Evolutionary conservation across 1,140 invertebrate species (phyloP).

Genomic region (Hormaphis cornu): DNA sequence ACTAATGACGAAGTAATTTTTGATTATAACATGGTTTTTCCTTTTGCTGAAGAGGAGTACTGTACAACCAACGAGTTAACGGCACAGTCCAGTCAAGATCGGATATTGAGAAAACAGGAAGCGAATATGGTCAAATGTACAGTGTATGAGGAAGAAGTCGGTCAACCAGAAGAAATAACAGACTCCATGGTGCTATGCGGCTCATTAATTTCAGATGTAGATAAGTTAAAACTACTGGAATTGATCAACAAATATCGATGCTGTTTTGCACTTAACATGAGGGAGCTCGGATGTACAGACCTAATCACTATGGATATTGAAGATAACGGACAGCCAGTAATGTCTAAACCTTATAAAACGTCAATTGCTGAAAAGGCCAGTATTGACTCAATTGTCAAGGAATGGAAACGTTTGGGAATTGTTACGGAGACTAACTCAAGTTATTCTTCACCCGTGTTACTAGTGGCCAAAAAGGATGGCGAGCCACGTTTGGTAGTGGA

Average conservation of each 20-base stretch:
- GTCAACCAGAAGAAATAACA: not conserved
- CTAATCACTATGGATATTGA: not conserved
- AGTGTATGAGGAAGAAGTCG: no score
- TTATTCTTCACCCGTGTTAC: not conserved
- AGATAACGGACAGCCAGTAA: not conserved
- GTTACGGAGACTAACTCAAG: not conserved
- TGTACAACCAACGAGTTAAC: no score
- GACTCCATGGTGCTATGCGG: not conserved
- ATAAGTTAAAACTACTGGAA: not conserved
- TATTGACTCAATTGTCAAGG: not conserved
- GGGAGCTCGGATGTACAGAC: not conserved
- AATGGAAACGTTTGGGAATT: not conserved
- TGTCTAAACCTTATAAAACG: not conserved
- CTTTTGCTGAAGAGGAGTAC: not conserved
- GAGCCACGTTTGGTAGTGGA: conserved; percentile 34
- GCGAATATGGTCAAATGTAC: no score
- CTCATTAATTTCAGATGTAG: not conserved
- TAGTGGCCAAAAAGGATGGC: not conserved
- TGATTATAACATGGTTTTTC: not conserved
- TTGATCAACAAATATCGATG: not conserved
- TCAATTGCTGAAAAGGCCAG: not conserved
- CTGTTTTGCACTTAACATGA: not conserved
- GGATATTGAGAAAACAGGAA: no score
- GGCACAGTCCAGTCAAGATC: no score
- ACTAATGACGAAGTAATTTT: not conserved